phyloP scores from a whole-genome alignment of 2,113 vertebrate genomes.

The Oreotragus oreotragus region DNA sequence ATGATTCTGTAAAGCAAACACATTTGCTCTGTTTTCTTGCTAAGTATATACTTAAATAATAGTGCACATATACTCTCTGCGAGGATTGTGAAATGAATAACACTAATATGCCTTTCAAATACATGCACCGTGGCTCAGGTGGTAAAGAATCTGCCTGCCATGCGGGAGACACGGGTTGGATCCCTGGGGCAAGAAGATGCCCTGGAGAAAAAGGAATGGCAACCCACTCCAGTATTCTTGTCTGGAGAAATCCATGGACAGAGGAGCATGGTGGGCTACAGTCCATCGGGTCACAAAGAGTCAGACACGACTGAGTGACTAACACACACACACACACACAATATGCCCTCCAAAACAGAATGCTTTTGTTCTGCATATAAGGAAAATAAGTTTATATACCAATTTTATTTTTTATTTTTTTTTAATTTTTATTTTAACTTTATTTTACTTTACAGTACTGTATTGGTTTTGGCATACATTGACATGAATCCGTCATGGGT shows the following conservation, averaged over 20 bases:
- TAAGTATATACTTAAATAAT: not conserved
- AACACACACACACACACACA: not conserved
- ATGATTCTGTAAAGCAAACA: not conserved
- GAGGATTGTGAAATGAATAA: not conserved
- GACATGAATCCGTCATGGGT: too few species aligned
- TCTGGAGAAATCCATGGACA: not conserved
- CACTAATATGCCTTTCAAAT: not conserved
- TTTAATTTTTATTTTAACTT: too few species aligned
- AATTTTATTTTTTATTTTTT: too few species aligned
- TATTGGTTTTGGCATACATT: too few species aligned
- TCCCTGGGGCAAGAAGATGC: not conserved
- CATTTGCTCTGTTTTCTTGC: not conserved
- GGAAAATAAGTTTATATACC: not conserved
- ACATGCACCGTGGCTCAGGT: not conserved
- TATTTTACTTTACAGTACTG: too few species aligned
- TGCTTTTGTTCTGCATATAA: not conserved
- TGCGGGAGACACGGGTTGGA: accelerated
- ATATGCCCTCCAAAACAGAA: not conserved
- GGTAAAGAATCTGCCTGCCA: not conserved
- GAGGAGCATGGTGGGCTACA: not conserved
- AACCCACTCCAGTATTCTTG: not conserved
- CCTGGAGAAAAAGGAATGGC: not conserved
- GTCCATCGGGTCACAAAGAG: not conserved
- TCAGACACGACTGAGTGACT: not conserved
- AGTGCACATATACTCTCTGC: not conserved